Evolutionary conservation across 2,888 invertebrate species (phyloP).

Genomic region (Phrixothrix hirtus): DNA sequence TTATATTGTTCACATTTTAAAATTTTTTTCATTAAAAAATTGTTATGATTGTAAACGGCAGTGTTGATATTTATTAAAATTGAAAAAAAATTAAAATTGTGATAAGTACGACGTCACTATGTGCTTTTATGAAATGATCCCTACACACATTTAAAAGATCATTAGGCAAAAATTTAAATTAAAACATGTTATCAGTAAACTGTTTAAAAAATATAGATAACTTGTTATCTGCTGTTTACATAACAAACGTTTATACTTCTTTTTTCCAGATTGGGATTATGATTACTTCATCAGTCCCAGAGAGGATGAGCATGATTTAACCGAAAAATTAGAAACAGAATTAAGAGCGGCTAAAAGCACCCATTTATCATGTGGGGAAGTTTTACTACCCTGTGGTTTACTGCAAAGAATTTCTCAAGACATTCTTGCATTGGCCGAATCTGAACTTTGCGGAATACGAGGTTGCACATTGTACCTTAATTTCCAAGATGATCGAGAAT

Average conservation of each 20-base stretch:
- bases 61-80: too few relatives aligned
- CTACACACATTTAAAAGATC: too few relatives aligned
- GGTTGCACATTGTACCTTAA: conserved; percentile 84
- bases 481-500: conserved; percentile 72
- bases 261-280: conserved; percentile 53
- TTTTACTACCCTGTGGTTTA: conserved; percentile 81
- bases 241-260: too few relatives aligned
- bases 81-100: too few relatives aligned
- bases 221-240: not conserved
- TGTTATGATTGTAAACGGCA: too few relatives aligned
- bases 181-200: too few relatives aligned
- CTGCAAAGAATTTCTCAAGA: conserved; percentile 78
- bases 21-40: too few relatives aligned
- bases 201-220: not conserved
- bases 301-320: conserved; percentile 64
- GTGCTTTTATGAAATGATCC: too few relatives aligned
- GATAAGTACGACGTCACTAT: too few relatives aligned
- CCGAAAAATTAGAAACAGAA: conserved; percentile 76
- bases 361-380: conserved; percentile 81
- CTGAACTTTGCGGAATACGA: conserved; percentile 85
- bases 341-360: conserved; percentile 79
- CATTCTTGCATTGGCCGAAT: conserved; percentile 78
- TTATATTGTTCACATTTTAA: too few relatives aligned
- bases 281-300: conserved; percentile 47
- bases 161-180: too few relatives aligned